Base-by-base conservation (phyloP, 2,888 invertebrate genomes). In the Aelia acuminata region DNA sequence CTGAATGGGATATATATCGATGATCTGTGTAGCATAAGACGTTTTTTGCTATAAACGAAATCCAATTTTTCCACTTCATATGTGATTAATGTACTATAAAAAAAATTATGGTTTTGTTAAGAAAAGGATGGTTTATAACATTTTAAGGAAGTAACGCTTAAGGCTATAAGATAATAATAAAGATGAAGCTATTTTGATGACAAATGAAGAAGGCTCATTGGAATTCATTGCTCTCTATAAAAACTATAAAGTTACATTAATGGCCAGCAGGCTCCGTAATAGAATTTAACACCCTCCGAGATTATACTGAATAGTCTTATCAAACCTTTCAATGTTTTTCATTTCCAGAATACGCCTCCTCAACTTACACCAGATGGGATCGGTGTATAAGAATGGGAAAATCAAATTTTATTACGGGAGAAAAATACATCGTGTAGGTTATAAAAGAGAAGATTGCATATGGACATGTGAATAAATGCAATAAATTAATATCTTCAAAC, bases 241-340 rank as follows among this genome's bases (percentile, higher is more conserved):
- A 53, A 53, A 53, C 53, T 22, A 53, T 53, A 53, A 53, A n/a
- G 53, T 53, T 53, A 8, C n/a, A 53, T 53, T 53, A n/a, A 53
- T 53, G n/a, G 53, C 22, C 3, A 18, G 8, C 22, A 53, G 53
- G 53, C 53, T 53, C n/a, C 8, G 49, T 53, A n/a, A 53, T 53
- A 7, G 53, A 53, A 53, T 53, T 53, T 53, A 53, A 53, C 53
- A 53, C n/a, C 10, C 53, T 22, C 22, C 22, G 53, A 53, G n/a
- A n/a, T 53, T 8, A 53, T 53, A n/a, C 53, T 53, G 53, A 53
- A 53, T n/a, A n/a, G 22, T 53, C 53, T 53, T 53, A 53, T 53
- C 53, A 53, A 53, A 53, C n/a, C 22, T 53, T 53, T n/a, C 53
- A 53, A 53, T 53, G 53, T 53, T n/a, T 53, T 53, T 53, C n/a